These are phyloP conservation scores for Phataginus tetradactyla DNA, from an alignment of 2,797 vertebrate genomes.

Conservation along the genomic window DNA sequence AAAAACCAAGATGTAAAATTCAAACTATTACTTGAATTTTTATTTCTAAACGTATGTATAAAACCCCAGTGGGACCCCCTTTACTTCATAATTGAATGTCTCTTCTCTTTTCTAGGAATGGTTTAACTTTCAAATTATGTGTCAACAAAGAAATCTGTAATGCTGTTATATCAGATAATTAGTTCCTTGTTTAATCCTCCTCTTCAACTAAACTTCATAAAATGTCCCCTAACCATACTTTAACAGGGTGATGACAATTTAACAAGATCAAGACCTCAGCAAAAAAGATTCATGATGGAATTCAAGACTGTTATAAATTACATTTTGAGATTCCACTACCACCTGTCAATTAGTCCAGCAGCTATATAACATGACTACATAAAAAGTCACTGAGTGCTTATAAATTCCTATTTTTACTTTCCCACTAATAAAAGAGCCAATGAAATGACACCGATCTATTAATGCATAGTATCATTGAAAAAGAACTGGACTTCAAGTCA, in stretches of 20 bases:
- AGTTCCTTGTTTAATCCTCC: constrained; percentile 71
- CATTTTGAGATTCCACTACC: constrained; percentile 51
- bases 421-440: not conserved
- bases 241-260: constrained; percentile 80
- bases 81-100: constrained; percentile 22
- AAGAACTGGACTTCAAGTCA: constrained; percentile 28
- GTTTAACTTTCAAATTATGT: constrained; percentile 73
- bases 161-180: constrained; percentile 67
- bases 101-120: constrained; percentile 48
- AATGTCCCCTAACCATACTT: constrained; percentile 75
- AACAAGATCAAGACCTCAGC: constrained; percentile 80
- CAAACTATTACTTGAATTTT: not conserved
- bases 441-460: not conserved
- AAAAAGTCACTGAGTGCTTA: not conserved
- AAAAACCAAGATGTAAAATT: not conserved
- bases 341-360: constrained; percentile 18
- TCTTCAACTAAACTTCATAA: constrained; percentile 74
- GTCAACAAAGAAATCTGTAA: constrained; percentile 62
- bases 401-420: not conserved
- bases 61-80: not conserved
- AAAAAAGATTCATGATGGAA: constrained; percentile 55
- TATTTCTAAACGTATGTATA: not conserved
- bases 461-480: not conserved
- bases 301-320: constrained; percentile 67
- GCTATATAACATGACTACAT: not conserved